A percentile compares a stretch with the other conserved stretches of the same genome.
Conservation (phyloP, 1,140 invertebrate genomes). For the Listronotus bonariensis region DNA sequence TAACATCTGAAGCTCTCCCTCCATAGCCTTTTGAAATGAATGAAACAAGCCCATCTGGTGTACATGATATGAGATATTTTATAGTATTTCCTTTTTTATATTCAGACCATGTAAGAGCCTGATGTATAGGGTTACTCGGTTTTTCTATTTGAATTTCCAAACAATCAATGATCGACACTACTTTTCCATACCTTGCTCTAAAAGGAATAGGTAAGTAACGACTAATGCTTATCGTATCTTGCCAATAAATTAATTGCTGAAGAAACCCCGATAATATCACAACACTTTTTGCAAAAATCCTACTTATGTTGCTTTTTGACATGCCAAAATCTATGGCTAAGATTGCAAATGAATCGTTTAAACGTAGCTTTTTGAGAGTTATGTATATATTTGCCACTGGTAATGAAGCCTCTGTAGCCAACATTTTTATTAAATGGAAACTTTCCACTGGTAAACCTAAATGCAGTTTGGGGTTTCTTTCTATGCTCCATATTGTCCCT, state of each 20-base stretch:
- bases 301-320: slow-evolving; percentile 1
- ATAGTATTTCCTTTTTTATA: slow-evolving; percentile 59
- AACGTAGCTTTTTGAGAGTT: background rate
- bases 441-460: slow-evolving; percentile 2
- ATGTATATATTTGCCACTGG: background rate
- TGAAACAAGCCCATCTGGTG: slow-evolving; percentile 55
- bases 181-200: slow-evolving; percentile 12
- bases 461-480: background rate
- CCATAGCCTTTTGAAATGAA: slow-evolving; percentile 55
- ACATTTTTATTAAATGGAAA: slow-evolving; percentile 3
- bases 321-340: background rate
- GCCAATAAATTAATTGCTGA: slow-evolving; percentile 1
- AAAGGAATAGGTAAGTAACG: background rate
- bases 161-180: slow-evolving; percentile 32
- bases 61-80: slow-evolving; percentile 58
- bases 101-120: slow-evolving; percentile 57
- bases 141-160: slow-evolving; percentile 25
- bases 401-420: slow-evolving; percentile 2
- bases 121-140: slow-evolving; percentile 51
- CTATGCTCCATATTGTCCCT: slow-evolving; percentile 1
- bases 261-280: background rate
- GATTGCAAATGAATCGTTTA: slow-evolving; percentile 2
- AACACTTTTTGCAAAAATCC: slow-evolving; percentile 5
- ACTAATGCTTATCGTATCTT: background rate
- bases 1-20: slow-evolving; percentile 51